phyloP scores from a whole-genome alignment of 1,140 invertebrate genomes.

The Apocrypta bakeri region DNA sequence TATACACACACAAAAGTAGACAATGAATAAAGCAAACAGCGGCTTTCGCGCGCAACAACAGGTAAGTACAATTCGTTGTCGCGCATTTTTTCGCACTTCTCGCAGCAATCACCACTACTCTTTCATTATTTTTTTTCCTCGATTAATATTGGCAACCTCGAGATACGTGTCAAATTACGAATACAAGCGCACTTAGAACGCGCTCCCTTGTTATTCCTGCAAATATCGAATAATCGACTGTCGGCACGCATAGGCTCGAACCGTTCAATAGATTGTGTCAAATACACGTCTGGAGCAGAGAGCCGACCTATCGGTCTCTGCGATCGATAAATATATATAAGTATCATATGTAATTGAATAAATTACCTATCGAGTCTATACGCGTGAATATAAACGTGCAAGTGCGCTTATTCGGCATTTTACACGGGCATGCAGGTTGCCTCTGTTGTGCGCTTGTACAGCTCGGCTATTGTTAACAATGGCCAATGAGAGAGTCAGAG shows the following conservation, averaged over 20 bases:
- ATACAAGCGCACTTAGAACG: not conserved
- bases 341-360: constrained; percentile 69
- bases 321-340: constrained; percentile 62
- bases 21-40: constrained; percentile 35
- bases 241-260: not conserved
- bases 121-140: not conserved
- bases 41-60: not conserved
- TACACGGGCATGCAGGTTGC: constrained; percentile 25
- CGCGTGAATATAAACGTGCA: constrained; percentile 44
- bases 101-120: not conserved
- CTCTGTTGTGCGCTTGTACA: not conserved
- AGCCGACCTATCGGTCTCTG: not conserved
- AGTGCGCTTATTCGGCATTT: not conserved
- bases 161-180: constrained; percentile 40
- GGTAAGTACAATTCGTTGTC: constrained; percentile 50
- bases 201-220: not conserved
- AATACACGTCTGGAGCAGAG: constrained; percentile 59
- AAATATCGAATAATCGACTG: constrained; percentile 1
- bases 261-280: constrained; percentile 62
- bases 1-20: not conserved
- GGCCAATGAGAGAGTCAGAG: not conserved
- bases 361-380: constrained; percentile 62
- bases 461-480: constrained; percentile 13
- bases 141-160: constrained; percentile 35
- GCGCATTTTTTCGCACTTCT: constrained; percentile 23